Evolutionary conservation across 2,888 invertebrate genomes (phyloP).

Genomic region (Hartigia nigra): DNA sequence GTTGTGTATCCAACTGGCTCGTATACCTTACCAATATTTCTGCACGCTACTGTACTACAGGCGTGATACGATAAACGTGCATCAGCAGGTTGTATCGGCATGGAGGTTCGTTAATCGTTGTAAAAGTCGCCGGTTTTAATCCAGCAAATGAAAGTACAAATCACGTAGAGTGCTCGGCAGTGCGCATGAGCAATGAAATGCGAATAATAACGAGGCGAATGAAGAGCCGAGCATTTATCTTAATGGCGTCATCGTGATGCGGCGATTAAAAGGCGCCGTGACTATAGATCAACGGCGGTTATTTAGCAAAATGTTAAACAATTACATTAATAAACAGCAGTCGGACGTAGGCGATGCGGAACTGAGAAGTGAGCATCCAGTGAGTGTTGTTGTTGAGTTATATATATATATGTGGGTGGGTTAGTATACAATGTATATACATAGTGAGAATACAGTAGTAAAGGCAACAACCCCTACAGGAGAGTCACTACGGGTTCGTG

Average conservation of each 20-base stretch:
- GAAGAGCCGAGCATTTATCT: slow-evolving; percentile 31
- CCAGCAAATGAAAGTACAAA: slow-evolving; percentile 26
- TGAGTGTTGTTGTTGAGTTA: slow-evolving; percentile 13
- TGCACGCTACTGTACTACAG: not conserved
- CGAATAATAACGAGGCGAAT: not conserved
- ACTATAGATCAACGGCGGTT: slow-evolving; percentile 14
- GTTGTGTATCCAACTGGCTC: not conserved
- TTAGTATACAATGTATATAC: slow-evolving; percentile 7
- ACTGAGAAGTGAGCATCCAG: slow-evolving; percentile 17
- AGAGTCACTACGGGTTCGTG: slow-evolving; percentile 18
- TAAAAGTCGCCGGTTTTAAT: slow-evolving; percentile 17
- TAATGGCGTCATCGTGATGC: slow-evolving; percentile 38
- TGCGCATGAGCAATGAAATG: slow-evolving; percentile 5
- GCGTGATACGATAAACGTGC: not conserved
- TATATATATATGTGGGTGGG: slow-evolving; percentile 19
- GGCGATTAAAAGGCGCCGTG: slow-evolving; percentile 19
- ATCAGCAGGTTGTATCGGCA: not conserved
- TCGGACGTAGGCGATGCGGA: slow-evolving; percentile 18
- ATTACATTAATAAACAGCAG: slow-evolving; percentile 50
- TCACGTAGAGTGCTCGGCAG: not conserved
- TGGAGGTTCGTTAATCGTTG: slow-evolving; percentile 20
- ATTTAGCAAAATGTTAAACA: slow-evolving; percentile 45
- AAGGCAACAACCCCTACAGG: slow-evolving; percentile 19
- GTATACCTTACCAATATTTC: not conserved
- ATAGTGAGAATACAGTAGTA: slow-evolving; percentile 12